A percentile compares a stretch with the other conserved stretches of the same genome.
Conservation (phyloP, 2,797 vertebrate genomes). For the Tympanoctomys barrerae region DNA sequence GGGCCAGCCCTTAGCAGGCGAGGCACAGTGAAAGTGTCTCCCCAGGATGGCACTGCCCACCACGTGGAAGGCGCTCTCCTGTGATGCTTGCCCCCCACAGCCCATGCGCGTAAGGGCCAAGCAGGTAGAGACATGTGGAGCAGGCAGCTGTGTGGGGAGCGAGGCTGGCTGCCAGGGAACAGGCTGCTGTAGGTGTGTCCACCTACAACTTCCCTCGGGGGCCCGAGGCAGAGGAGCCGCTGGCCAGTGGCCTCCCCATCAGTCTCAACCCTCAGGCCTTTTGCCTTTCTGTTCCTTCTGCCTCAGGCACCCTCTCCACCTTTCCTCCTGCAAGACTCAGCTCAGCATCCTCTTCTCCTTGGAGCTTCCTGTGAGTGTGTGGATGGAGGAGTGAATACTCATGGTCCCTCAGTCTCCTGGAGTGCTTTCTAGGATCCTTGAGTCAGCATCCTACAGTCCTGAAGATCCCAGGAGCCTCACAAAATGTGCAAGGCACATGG, state of each 20-base stretch:
- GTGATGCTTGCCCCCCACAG: not conserved
- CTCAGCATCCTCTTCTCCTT: not conserved
- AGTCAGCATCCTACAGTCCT: not conserved
- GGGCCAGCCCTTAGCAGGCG: not conserved
- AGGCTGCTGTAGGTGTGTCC: not conserved
- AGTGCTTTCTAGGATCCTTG: not conserved
- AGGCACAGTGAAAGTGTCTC: not conserved
- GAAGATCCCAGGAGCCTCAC: not conserved
- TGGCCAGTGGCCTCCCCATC: too few relatives aligned
- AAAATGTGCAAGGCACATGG: not conserved
- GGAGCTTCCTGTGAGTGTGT: not conserved
- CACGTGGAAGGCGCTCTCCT: not conserved
- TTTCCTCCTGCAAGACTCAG: not conserved
- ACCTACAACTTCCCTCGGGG: not conserved
- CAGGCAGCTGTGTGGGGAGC: not conserved
- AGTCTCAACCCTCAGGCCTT: not conserved
- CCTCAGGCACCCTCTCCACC: not conserved
- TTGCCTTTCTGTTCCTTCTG: not conserved
- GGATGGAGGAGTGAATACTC: not conserved
- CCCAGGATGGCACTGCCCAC: not conserved
- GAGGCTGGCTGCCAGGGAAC: not conserved
- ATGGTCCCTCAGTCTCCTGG: not conserved
- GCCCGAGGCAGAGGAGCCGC: not conserved
- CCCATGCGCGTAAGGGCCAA: not conserved
- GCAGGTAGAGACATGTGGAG: not conserved